Conservation (phyloP, 2,113 vertebrate genomes). For the Thunnus maccoyii region DNA sequence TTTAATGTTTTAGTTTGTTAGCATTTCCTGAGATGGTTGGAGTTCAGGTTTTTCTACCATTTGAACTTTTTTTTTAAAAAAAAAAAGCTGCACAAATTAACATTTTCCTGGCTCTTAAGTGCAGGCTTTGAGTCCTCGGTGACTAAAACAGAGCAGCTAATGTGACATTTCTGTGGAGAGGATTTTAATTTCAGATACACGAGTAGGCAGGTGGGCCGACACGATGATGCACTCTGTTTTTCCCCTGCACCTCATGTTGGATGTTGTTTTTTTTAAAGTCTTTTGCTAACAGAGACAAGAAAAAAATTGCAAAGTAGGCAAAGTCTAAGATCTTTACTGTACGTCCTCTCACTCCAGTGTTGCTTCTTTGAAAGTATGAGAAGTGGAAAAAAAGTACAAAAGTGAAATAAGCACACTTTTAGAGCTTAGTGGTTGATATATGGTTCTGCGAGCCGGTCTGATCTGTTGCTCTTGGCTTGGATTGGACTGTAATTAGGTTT, state of each 20-base stretch:
- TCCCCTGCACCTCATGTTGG: not conserved
- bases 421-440: not conserved
- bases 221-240: not conserved
- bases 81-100: slow-evolving; percentile 5
- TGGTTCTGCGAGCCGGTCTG: not conserved
- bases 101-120: slow-evolving; percentile 19
- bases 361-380: not conserved
- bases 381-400: not conserved
- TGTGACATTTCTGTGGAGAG: slow-evolving; percentile 40
- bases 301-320: not conserved
- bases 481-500: slow-evolving; percentile 8
- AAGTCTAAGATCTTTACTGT: not conserved
- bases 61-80: not conserved
- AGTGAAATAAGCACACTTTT: not conserved
- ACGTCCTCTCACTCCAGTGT: not conserved
- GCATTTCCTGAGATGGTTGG: not conserved
- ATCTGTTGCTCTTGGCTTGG: not conserved
- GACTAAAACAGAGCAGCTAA: slow-evolving; percentile 7
- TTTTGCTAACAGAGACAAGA: not conserved
- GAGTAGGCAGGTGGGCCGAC: not conserved
- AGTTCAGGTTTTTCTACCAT: not conserved
- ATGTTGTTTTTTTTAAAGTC: not conserved
- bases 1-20: slow-evolving; percentile 4
- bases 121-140: not conserved
- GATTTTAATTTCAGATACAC: slow-evolving; percentile 13